Conservation (phyloP, 1,140 invertebrate genomes). For the Aphelinus certus region DNA sequence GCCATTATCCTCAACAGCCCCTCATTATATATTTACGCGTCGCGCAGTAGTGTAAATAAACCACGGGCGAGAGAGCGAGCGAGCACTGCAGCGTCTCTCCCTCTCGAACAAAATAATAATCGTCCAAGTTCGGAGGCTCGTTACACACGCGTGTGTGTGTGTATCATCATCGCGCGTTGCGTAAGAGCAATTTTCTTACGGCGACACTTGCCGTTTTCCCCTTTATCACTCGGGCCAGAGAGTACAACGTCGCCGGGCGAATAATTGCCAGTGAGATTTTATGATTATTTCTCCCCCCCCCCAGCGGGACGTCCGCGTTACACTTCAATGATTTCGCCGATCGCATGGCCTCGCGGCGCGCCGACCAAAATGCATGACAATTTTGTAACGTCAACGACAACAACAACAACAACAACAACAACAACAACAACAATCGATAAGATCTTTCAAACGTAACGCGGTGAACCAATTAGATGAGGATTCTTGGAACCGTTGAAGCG, state of each 20-base stretch:
- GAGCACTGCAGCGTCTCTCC: too few relatives aligned
- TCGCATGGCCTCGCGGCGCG: too few relatives aligned
- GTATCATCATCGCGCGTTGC: not conserved
- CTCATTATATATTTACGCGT: conserved; percentile 12
- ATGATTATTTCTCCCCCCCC: too few relatives aligned
- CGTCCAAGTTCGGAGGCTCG: conserved; percentile 2
- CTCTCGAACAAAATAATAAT: not conserved
- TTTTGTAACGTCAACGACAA: not conserved
- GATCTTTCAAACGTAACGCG: not conserved
- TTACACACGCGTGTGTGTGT: too few relatives aligned
- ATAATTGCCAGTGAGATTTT: too few relatives aligned
- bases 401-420: too few relatives aligned
- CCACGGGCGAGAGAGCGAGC: not conserved
- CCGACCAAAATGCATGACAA: too few relatives aligned
- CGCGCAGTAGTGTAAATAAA: conserved; percentile 2
- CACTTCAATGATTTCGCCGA: too few relatives aligned
- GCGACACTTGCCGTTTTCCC: too few relatives aligned
- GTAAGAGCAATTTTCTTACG: not conserved
- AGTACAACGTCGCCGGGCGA: too few relatives aligned
- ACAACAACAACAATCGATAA: conserved; percentile 7
- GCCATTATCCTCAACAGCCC: conserved; percentile 20
- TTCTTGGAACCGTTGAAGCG: conserved; percentile 17
- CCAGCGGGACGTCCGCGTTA: too few relatives aligned
- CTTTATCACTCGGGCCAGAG: too few relatives aligned
- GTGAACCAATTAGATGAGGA: conserved; percentile 7